phyloP scores from a whole-genome alignment of 2,888 invertebrate genomes.

The Euspilapteryx auroguttella region DNA sequence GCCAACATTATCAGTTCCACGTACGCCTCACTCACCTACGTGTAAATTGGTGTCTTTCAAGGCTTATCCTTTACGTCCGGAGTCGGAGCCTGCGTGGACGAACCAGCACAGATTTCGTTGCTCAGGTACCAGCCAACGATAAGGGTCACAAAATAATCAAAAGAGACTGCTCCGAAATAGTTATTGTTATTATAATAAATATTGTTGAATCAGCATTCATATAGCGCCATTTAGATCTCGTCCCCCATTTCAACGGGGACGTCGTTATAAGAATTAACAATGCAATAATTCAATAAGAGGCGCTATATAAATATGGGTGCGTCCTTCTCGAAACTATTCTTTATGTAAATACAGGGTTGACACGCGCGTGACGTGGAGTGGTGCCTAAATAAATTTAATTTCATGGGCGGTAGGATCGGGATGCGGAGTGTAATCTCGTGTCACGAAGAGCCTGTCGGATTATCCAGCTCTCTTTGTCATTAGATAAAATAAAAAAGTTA shows the following conservation, averaged over 20 bases:
- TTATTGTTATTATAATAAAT: constrained; percentile 53
- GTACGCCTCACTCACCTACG: constrained; percentile 24
- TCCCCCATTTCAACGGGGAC: constrained; percentile 27
- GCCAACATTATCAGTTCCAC: constrained; percentile 35
- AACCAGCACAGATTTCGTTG: constrained; percentile 7
- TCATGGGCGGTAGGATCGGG: constrained; percentile 27
- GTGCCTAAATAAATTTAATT: constrained; percentile 56
- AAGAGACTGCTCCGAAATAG: constrained; percentile 19
- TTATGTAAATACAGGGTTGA: constrained; percentile 46
- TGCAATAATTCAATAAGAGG: constrained; percentile 55
- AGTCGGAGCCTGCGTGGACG: constrained; percentile 3
- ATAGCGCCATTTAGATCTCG: constrained; percentile 26
- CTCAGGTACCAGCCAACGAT: constrained; percentile 15
- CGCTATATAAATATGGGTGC: constrained; percentile 47
- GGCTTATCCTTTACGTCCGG: constrained; percentile 40
- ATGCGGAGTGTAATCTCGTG: constrained; percentile 7
- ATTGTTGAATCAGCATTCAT: constrained; percentile 40
- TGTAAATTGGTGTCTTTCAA: constrained; percentile 27
- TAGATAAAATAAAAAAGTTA: too few species aligned
- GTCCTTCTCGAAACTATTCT: constrained; percentile 49
- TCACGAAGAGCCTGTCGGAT: neutral
- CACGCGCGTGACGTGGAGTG: constrained; percentile 38
- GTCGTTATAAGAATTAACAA: constrained; percentile 49
- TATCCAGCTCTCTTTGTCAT: too few species aligned
- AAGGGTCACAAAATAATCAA: constrained; percentile 15